phyloP scores from a whole-genome alignment of 2,797 vertebrate genomes.

The Tinamus major region DNA sequence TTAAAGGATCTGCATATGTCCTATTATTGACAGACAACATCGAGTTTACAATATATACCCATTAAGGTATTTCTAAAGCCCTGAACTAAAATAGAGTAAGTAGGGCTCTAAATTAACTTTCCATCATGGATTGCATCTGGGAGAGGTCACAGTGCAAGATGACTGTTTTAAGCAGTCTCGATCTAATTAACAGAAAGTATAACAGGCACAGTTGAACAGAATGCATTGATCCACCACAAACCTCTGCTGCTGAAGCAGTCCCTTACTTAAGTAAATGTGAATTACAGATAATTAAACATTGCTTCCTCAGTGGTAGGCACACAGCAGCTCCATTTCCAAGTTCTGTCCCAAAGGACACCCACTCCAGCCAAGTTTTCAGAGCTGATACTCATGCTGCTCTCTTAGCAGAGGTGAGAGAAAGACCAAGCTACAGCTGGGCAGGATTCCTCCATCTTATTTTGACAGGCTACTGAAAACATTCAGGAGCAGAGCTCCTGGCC shows the following conservation, averaged over 20 bases:
- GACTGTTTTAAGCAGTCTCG: neutral
- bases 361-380: constrained; percentile 39
- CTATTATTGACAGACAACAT: too few relatives aligned
- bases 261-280: neutral
- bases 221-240: neutral
- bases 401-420: constrained; percentile 42
- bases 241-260: constrained; percentile 15
- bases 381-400: constrained; percentile 27
- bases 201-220: neutral
- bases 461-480: constrained; percentile 32
- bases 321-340: neutral
- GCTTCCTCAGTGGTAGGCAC: constrained; percentile 11
- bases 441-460: constrained; percentile 45
- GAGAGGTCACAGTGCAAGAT: neutral
- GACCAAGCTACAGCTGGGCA: constrained; percentile 29
- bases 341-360: neutral
- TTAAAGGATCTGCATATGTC: neutral
- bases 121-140: too few relatives aligned
- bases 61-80: neutral
- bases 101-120: neutral
- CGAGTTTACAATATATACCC: neutral
- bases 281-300: constrained; percentile 17
- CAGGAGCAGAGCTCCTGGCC: constrained; percentile 15
- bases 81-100: neutral
- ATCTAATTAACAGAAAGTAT: constrained; percentile 30